Evolutionary conservation across 1,140 invertebrate species (phyloP), one percentile per base, ranked within the genome.

Genomic region (Helicoverpa armigera): DNA sequence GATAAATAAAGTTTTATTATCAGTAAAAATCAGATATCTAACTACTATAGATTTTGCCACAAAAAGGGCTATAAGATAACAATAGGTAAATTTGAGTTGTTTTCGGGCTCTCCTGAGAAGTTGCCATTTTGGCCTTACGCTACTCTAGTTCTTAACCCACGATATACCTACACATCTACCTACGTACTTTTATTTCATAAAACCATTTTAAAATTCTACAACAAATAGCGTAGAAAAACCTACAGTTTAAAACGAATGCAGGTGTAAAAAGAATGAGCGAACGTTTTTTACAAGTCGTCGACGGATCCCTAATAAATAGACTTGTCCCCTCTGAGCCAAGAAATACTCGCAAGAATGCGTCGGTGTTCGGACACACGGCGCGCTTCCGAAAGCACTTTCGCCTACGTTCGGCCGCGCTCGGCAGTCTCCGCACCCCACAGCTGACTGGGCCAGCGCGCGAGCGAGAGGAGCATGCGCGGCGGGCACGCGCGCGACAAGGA

Each of bases 351-450:
- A 90, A 88, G 90, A 90, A 91, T 88, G 89, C 85, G 82, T 80
- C 77, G 79, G 81, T 83, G 74, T 65, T 82, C 81, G 81, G 83
- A 83, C 87, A 85, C 81, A 83, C 85, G 82, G 77, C 85, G 88
- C 85, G 87, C 81, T 90, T 92, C 88, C 89, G 89, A 92, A 88
- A 90, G 83, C 87, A 92, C 93, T 94, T 94, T 94, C 93, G 92
- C 89, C 88, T 84, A 67, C 85, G 73, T 73, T 93, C 93, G 93
- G 87, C 51, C 51, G 13, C 23, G 35, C 50, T 93, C 93, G 92
- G 87, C 83, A 69, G n/a, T 72, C 77, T 74, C 89, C 90, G 91
- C 81, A 77, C 86, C 88, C 90, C 86, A 91, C 93, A 94, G 93
- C 93, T 94, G 93, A 94, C 93, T 87, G 88, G 83, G 61, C 85